A percentile compares a stretch with the other conserved stretches of the same genome.
phyloP scores from a whole-genome alignment of 2,797 vertebrate genomes.

The Discoglossus pictus region DNA sequence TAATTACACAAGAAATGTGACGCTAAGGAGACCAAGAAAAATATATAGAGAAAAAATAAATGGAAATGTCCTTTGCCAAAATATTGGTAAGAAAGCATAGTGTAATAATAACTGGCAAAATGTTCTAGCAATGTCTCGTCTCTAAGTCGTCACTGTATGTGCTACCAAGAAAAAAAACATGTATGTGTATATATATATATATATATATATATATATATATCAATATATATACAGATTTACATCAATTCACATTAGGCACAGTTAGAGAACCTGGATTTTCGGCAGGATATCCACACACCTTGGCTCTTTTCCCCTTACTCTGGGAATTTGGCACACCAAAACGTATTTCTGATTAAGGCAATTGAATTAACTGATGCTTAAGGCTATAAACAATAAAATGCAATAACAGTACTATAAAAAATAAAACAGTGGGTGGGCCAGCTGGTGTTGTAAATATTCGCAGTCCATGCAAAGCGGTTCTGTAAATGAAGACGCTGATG shows the following conservation, averaged over 20 bases:
- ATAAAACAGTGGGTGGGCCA: slow-evolving; percentile 43
- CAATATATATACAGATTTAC: slow-evolving; percentile 2
- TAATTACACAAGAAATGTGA: neutral
- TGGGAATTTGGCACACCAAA: slow-evolving; percentile 36
- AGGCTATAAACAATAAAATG: slow-evolving; percentile 43
- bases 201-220: no score
- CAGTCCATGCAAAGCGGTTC: slow-evolving; percentile 12
- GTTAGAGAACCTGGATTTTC: slow-evolving; percentile 10
- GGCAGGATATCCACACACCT: slow-evolving; percentile 20
- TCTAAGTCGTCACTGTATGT: neutral
- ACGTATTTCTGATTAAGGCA: slow-evolving; percentile 36
- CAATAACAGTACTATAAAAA: slow-evolving; percentile 39
- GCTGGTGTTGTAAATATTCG: slow-evolving; percentile 42
- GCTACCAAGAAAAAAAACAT: slow-evolving; percentile 2
- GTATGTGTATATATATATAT: no score
- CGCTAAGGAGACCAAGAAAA: neutral
- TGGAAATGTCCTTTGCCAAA: neutral
- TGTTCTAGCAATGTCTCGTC: neutral
- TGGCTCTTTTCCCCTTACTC: neutral
- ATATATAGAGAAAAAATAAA: neutral
- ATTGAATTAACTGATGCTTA: slow-evolving; percentile 37
- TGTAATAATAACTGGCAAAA: slow-evolving; percentile 3
- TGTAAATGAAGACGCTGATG: slow-evolving; percentile 19
- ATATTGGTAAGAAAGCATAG: neutral
- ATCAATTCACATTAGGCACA: no score